Base-by-base conservation (phyloP, 2,797 vertebrate species). In the Caiman crocodilus region DNA sequence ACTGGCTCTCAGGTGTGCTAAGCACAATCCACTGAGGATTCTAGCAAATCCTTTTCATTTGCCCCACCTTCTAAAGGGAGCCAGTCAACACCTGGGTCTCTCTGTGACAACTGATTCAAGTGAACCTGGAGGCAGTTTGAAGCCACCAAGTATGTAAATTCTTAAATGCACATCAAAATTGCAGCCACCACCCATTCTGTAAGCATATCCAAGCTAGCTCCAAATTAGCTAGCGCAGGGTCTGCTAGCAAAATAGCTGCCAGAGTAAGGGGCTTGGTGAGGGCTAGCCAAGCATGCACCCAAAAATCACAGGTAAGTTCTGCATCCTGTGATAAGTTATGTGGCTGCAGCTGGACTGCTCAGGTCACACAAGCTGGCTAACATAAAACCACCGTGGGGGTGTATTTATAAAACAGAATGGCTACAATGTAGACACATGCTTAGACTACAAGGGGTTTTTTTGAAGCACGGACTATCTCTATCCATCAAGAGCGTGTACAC, bases 101-200 rank as follows among this genome's bases (percentile, higher is more conserved):
- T 30, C 30, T 65, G 88, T 93, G 84, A 18, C 76, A 88, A 21
- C 23, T 65, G 74, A 23, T 18, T 84, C 58, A 94, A n/a, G 8
- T 65, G 74, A 81, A 64, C 73, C 83, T 78, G 85, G 78, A 85
- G 73, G 79, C 64, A 85, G n/a, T 58, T 81, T 89, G 87, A 74
- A 87, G 32, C 60, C 89, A 90, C 5, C 14, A 20, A 84, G 26
- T 32, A 80, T 69, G 3, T 25, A 76, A 92, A 9, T 56, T 89
- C 63, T 84, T n/a, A 23, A n/a, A 65, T 28, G n/a, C 64, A 65
- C 15, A 50, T 50, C 42, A 50, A 59, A 13, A 76, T 25, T 28
- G 14, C 35, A 80, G 35, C 77, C 17, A 15, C 71, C 83, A 50
- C 23, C 10, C 86, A 64, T 61, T 84, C 79, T 86, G 71, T 74